Percentiles rank a stretch among this genome's conserved stretches.
Evolutionary conservation across 2,113 vertebrate genomes (phyloP).

Genomic region (Oreochromis spilurus): DNA sequence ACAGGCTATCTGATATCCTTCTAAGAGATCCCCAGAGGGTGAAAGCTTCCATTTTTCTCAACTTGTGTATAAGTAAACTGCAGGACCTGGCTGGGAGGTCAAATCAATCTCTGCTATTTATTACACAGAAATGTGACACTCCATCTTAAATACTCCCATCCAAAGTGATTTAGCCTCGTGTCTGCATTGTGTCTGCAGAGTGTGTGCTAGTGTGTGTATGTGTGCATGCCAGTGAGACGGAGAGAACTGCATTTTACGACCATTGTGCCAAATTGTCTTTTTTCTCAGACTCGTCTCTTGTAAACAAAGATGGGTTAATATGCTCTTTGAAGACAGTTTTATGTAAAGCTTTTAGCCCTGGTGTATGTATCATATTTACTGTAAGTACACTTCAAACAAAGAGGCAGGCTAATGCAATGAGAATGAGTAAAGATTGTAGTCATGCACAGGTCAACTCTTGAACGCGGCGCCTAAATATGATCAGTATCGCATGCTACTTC

Average conservation of each 20-base stretch:
- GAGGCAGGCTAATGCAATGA: constrained; percentile 56
- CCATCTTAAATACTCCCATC: constrained; percentile 89
- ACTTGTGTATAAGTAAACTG: constrained; percentile 87
- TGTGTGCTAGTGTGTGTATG: constrained; percentile 29
- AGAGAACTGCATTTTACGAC: constrained; percentile 69
- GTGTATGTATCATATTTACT: constrained; percentile 84
- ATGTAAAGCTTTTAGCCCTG: constrained; percentile 81
- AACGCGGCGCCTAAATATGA: constrained; percentile 60
- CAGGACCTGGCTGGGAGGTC: constrained; percentile 86
- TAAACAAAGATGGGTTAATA: constrained; percentile 84
- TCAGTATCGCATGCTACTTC: constrained; percentile 48
- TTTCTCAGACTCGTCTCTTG: constrained; percentile 73
- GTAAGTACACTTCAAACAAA: constrained; percentile 80
- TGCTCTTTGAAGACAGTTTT: constrained; percentile 79
- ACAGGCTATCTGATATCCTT: constrained; percentile 84
- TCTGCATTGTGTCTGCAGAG: constrained; percentile 75
- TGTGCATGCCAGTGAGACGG: constrained; percentile 43
- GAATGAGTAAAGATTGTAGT: constrained; percentile 62
- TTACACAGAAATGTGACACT: constrained; percentile 97
- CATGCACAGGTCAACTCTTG: constrained; percentile 63
- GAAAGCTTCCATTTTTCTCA: constrained; percentile 85
- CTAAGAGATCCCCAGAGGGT: constrained; percentile 84
- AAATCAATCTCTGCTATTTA: constrained; percentile 99
- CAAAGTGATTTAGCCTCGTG: constrained; percentile 83
- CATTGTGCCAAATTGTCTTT: constrained; percentile 76